A percentile compares a stretch with the other conserved stretches of the same genome.
These are phyloP conservation scores for Oceanodroma leucorhoa DNA, from an alignment of 2,797 vertebrate species.

Conservation along the genomic window DNA sequence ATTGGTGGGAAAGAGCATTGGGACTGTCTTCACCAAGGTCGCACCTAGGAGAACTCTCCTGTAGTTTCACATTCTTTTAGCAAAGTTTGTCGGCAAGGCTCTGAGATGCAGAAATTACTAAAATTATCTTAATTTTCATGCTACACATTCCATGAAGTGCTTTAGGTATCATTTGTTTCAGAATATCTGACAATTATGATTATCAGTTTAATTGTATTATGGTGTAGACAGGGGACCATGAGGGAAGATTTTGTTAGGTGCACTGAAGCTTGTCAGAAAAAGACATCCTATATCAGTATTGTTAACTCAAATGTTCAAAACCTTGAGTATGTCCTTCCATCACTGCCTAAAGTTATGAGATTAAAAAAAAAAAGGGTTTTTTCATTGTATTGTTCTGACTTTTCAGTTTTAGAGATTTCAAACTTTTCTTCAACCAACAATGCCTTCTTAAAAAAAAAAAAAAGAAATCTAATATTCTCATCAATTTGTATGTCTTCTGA, in stretches of 20 bases:
- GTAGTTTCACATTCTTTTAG: not conserved
- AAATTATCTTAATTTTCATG: not conserved
- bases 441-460: not conserved
- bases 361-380: not conserved
- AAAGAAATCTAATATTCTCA: not conserved
- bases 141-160: not conserved
- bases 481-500: not conserved
- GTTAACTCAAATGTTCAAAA: not conserved
- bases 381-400: not conserved
- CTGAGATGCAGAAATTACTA: not conserved
- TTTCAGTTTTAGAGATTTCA: not conserved
- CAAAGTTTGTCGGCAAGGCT: not conserved
- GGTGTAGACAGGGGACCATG: not conserved
- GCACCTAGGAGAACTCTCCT: not conserved
- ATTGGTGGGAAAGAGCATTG: not conserved
- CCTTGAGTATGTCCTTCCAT: not conserved
- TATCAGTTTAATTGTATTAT: conserved; percentile 7
- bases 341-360: not conserved
- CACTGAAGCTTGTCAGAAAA: not conserved
- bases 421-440: not conserved
- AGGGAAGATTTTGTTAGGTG: not conserved
- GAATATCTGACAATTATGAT: not conserved
- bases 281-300: not conserved
- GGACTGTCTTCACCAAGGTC: not conserved
- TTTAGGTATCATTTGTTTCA: conserved; percentile 33